phyloP scores from a whole-genome alignment of 2,797 vertebrate genomes.

The Paramormyrops hopkinsi region DNA sequence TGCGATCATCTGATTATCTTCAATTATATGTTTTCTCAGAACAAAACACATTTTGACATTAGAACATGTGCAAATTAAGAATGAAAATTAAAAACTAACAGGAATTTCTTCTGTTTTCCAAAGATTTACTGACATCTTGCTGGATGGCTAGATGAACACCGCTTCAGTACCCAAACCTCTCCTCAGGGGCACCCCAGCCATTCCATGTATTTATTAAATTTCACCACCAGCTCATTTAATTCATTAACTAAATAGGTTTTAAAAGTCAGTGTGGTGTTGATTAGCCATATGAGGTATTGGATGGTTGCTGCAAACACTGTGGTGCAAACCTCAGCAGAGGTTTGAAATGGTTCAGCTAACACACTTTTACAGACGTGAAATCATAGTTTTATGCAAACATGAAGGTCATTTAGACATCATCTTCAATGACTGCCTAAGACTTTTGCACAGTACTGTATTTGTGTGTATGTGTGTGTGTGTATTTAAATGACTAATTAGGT shows the following conservation, averaged over 20 bases:
- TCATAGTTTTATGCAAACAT: not conserved
- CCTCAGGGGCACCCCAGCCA: not conserved
- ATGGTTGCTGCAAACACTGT: not conserved
- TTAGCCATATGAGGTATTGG: not conserved
- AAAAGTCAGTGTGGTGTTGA: not conserved
- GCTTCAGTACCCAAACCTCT: not conserved
- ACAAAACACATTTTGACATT: not conserved
- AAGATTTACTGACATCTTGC: not conserved
- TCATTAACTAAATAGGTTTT: not conserved
- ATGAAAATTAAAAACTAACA: not conserved
- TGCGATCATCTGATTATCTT: not conserved
- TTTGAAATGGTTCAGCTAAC: not conserved
- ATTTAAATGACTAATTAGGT: not conserved
- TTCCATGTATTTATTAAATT: not conserved
- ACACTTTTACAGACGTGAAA: not conserved
- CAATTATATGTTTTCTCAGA: not conserved
- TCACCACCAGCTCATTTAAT: not conserved
- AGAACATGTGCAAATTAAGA: not conserved
- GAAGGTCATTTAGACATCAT: not conserved
- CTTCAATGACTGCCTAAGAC: not conserved
- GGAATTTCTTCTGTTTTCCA: not conserved
- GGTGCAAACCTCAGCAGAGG: not conserved
- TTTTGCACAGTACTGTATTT: not conserved
- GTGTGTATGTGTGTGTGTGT: not conserved
- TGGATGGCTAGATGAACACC: not conserved